phyloP scores from a whole-genome alignment of 2,113 vertebrate genomes.

The Nothoprocta perdicaria region DNA sequence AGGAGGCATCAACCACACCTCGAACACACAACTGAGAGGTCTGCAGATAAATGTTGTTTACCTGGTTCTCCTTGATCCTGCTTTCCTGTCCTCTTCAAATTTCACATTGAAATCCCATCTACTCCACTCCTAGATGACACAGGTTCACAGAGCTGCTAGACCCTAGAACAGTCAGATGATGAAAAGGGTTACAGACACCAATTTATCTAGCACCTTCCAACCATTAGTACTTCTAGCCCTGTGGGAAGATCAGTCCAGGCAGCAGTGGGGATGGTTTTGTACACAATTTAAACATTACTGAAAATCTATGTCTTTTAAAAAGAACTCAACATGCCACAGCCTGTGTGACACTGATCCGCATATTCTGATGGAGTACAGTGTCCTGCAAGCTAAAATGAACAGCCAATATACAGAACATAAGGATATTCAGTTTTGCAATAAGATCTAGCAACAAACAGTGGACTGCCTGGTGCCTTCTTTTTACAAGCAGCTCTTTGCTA shows the following conservation, averaged over 20 bases:
- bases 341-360: not conserved
- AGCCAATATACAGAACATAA: not conserved
- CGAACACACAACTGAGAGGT: rapidly evolving
- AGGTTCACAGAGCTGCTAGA: not conserved
- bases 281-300: not conserved
- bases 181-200: not conserved
- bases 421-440: not conserved
- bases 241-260: not conserved
- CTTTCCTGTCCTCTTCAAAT: not conserved
- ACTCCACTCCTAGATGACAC: not conserved
- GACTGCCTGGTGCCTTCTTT: not conserved
- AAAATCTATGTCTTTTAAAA: not conserved
- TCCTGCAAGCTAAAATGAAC: not conserved
- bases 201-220: not conserved
- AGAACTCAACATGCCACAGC: not conserved
- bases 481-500: not conserved
- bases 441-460: not conserved
- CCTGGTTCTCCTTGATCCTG: not conserved
- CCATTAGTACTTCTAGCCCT: not conserved
- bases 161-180: not conserved
- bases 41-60: not conserved
- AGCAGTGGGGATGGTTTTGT: not conserved
- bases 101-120: not conserved
- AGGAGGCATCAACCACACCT: not conserved
- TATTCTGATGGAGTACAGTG: not conserved